These are phyloP conservation scores for Danio tinwini DNA, from an alignment of 2,797 vertebrate species.

Conservation along the genomic window DNA sequence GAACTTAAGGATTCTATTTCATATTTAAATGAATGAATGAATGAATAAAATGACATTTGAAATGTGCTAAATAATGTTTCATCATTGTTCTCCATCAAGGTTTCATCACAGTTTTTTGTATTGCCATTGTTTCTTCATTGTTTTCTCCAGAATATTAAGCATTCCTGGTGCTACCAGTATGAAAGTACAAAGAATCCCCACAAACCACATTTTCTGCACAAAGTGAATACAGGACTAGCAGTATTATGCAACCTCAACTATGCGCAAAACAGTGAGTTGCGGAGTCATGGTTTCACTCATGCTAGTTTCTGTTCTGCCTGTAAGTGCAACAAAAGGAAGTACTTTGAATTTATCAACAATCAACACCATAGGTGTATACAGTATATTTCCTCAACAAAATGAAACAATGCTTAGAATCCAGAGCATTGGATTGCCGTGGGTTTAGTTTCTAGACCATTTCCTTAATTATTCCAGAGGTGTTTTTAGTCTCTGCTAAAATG, in stretches of 20 bases:
- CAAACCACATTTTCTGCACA: neutral
- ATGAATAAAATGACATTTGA: too few species aligned
- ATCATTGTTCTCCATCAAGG: too few species aligned
- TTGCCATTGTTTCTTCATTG: neutral
- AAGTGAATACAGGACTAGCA: neutral
- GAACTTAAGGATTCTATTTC: too few species aligned
- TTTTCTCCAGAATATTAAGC: neutral
- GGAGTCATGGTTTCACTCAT: constrained; percentile 19
- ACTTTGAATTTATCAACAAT: neutral
- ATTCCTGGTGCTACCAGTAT: neutral
- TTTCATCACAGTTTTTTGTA: too few species aligned
- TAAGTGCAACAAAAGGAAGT: neutral
- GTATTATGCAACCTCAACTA: neutral
- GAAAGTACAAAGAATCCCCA: constrained; percentile 4
- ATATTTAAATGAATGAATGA: too few species aligned
- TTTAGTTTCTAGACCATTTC: neutral
- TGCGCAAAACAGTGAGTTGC: neutral
- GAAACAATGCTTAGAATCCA: constrained; percentile 3
- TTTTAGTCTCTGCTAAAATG: neutral
- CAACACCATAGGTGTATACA: neutral
- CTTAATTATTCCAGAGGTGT: neutral
- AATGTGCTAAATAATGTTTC: too few species aligned
- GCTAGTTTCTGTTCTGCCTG: constrained; percentile 2
- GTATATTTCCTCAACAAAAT: neutral
- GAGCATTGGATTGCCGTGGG: neutral